A percentile compares a stretch with the other conserved stretches of the same genome.
phyloP scores from a whole-genome alignment of 1,140 invertebrate species.

The Hormaphis cornu region DNA sequence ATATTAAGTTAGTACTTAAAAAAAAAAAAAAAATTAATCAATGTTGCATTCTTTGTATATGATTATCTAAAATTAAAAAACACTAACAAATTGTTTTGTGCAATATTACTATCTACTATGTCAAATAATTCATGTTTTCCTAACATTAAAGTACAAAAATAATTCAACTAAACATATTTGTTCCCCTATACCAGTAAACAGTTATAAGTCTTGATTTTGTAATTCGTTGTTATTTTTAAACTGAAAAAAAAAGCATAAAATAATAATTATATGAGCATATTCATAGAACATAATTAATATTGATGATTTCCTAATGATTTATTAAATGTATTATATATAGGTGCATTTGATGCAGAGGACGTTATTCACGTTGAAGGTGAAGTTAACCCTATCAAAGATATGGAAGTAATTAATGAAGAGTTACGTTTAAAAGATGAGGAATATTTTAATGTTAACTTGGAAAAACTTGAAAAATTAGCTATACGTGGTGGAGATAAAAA shows the following conservation, averaged over 20 bases:
- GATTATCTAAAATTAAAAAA: no score
- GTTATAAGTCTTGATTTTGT: background rate
- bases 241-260: background rate
- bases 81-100: no score
- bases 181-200: background rate
- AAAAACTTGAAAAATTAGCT: constrained; percentile 79
- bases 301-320: background rate
- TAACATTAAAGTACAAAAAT: background rate
- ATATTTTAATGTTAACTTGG: constrained; percentile 64
- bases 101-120: background rate
- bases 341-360: constrained; percentile 95
- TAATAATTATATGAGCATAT: background rate
- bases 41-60: no score
- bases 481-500: constrained; percentile 91
- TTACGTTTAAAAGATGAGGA: constrained; percentile 90
- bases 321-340: constrained; percentile 44
- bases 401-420: constrained; percentile 95
- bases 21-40: no score
- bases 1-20: no score
- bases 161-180: background rate
- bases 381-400: constrained; percentile 90
- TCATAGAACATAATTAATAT: background rate
- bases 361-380: constrained; percentile 98
- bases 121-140: background rate
- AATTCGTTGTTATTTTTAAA: constrained; percentile 5